Evolutionary conservation across 2,888 invertebrate genomes (phyloP).

Genomic region (Smittia sp.): DNA sequence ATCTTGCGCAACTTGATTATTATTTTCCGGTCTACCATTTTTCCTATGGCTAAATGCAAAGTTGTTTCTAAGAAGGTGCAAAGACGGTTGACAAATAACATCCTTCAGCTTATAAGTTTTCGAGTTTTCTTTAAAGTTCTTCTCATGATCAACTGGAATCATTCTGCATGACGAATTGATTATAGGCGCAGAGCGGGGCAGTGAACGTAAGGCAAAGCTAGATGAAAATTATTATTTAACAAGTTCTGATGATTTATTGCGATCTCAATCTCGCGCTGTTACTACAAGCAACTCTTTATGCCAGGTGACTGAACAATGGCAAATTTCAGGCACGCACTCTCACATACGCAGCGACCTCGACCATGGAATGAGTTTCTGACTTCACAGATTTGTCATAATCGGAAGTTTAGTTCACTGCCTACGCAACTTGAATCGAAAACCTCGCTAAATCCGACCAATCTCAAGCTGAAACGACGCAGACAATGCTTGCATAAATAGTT

Average conservation of each 20-base stretch:
- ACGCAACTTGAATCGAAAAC: background rate
- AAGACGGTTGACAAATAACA: slow-evolving; percentile 1
- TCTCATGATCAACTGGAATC: no score
- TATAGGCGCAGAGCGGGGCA: background rate
- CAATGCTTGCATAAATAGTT: no score
- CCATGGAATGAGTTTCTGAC: background rate
- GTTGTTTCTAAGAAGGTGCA: background rate
- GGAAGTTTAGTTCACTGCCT: background rate
- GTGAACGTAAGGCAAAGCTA: no score
- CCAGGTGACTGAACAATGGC: slow-evolving; percentile 6
- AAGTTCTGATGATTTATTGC: slow-evolving; percentile 3
- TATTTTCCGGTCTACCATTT: no score
- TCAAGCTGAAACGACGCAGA: no score
- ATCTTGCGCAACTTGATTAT: no score
- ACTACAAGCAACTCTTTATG: background rate
- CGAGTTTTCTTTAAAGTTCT: no score
- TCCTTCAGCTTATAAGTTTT: background rate
- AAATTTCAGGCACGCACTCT: background rate
- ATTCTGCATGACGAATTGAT: background rate
- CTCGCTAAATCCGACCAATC: background rate
- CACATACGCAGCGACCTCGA: background rate
- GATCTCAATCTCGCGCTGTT: background rate
- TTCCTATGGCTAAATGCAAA: background rate
- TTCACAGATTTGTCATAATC: background rate
- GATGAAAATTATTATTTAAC: no score